phyloP scores from a whole-genome alignment of 1,140 invertebrate genomes.

The Riptortus pedestris region DNA sequence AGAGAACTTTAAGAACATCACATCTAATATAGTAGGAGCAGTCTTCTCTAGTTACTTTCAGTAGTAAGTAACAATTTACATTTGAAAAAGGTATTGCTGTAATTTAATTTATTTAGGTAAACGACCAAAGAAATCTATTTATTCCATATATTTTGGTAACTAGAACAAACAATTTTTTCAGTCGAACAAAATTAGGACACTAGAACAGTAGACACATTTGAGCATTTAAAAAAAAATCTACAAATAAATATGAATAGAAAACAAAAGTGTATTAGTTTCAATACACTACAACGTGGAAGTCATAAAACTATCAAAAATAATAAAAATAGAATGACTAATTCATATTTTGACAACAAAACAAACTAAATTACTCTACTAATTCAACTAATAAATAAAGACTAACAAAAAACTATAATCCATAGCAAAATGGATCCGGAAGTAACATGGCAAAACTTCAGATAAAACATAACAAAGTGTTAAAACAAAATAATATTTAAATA shows the following conservation, averaged over 20 bases:
- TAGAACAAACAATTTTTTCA: neutral
- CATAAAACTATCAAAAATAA: too few species aligned
- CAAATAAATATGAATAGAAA: too few species aligned
- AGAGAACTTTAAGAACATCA: neutral
- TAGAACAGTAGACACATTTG: neutral
- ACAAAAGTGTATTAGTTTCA: too few species aligned
- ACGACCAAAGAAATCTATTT: neutral
- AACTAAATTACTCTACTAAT: neutral
- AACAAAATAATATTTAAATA: neutral
- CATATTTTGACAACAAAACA: too few species aligned
- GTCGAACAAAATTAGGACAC: neutral
- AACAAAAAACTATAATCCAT: neutral
- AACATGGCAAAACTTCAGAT: neutral
- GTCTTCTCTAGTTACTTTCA: slow-evolving; percentile 1
- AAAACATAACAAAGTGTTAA: neutral
- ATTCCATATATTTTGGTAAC: neutral
- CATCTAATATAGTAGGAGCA: neutral
- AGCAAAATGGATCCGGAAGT: neutral
- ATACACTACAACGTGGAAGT: too few species aligned
- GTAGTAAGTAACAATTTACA: neutral
- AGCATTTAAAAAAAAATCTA: neutral
- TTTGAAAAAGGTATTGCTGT: neutral
- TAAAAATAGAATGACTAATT: too few species aligned
- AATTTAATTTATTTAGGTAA: neutral
- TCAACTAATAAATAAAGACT: neutral